Evolutionary conservation across 2,888 invertebrate genomes (phyloP).

Genomic region (Glaucopsyche alexis): DNA sequence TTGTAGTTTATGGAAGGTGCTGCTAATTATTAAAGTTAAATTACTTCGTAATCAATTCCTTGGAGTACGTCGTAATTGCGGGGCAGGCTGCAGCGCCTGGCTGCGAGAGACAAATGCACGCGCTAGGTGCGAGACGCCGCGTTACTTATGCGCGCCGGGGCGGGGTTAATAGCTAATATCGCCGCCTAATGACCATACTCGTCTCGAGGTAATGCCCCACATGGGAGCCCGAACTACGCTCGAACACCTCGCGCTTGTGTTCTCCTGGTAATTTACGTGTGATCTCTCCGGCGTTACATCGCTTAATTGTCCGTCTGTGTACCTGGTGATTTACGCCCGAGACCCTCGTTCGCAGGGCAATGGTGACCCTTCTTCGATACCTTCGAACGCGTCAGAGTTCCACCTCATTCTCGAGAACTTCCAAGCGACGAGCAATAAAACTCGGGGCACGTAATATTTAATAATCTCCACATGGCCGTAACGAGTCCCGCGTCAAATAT

Average conservation of each 20-base stretch:
- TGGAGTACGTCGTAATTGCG: slow-evolving; percentile 40
- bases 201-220: slow-evolving; percentile 73
- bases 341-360: background rate
- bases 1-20: slow-evolving; percentile 11
- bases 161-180: slow-evolving; percentile 79
- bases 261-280: slow-evolving; percentile 51
- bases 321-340: slow-evolving; percentile 28
- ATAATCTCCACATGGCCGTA: slow-evolving; percentile 31
- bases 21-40: slow-evolving; percentile 28
- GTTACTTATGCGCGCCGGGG: slow-evolving; percentile 64
- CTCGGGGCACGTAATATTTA: background rate
- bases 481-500: slow-evolving; percentile 37
- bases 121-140: slow-evolving; percentile 40
- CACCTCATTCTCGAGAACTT: background rate
- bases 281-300: slow-evolving; percentile 43
- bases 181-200: slow-evolving; percentile 77
- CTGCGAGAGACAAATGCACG: slow-evolving; percentile 57
- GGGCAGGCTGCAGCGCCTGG: slow-evolving; percentile 29
- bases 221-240: slow-evolving; percentile 52
- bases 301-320: slow-evolving; percentile 40
- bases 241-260: slow-evolving; percentile 51
- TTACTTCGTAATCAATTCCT: slow-evolving; percentile 30
- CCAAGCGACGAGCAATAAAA: background rate
- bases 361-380: slow-evolving; percentile 1
- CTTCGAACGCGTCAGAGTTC: background rate